Base-by-base conservation (phyloP, 1,140 invertebrate genomes). In the Kradibia gibbosae region DNA sequence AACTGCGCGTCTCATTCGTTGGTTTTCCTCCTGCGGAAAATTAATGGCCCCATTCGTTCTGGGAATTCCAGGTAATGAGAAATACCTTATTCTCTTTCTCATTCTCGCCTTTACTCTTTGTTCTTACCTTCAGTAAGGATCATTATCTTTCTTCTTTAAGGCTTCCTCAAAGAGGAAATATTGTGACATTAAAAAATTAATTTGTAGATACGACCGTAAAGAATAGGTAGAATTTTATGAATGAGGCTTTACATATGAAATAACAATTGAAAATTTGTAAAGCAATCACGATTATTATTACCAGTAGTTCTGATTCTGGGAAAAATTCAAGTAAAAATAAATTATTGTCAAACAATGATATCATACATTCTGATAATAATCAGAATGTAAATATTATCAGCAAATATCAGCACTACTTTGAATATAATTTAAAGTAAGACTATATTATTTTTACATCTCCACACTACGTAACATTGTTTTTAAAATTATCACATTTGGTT, bases 11-110 rank as follows among this genome's bases (percentile, higher is more conserved):
- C 45, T 60, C 73, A 81, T 81, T 71, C 42, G 76, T 39, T 45
- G 74, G 57, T 81, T 83, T 78, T 78, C 71, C 77, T 80, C 42
- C 28, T 60, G 39, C 22, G 45, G 65, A 78, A 78, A 82, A 84
- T 79, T 79, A 76, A 84, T 80, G 71, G 70, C 65, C 31, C 80
- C 57, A 82, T 84, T 84, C 77, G 80, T 84, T 79, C 75, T 74
- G 53, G 74, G 72, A 84, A 82, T 84, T 84, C 42, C 83, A 75
- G 75, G 80, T 84, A 82, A 84, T 82, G 80, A 82, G 83, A 82
- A 75, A 84, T 80, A 67, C 67, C 74, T 77, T 74, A 80, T 80
- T 80, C 70, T 72, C 70, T 48, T 75, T 45, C 31, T 60, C 22
- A 20, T 36, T 78, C 50, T 36, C 76, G 4, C 20, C 36, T 8